Evolutionary conservation across 1,140 invertebrate species (phyloP), one percentile per base, ranked within the genome.

Genomic region (Episyrphus balteatus): DNA sequence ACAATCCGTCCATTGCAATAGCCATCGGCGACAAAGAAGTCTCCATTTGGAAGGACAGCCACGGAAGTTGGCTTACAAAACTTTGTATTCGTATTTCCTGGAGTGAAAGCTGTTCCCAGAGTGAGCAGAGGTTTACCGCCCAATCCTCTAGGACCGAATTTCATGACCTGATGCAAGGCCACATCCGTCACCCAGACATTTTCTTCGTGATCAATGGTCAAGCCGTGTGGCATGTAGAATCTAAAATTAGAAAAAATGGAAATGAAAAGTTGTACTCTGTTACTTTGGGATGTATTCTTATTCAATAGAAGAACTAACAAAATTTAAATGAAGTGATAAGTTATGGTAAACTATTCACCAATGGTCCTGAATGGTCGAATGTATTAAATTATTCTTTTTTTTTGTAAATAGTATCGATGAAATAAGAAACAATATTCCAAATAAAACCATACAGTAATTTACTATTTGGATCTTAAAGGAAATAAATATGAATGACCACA

Each of bases 1-100:
- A 97, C 73, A 21, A 98, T 80, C 51, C 93, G 75, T 3, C 83
- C 81, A 71, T 97, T 97, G 62, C 93, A 98, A 62, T 98, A 98
- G 11, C 89, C 88, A 72, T 98, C 94, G 11, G 90, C 82, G 1
- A 98, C 86, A 66, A 91, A 98, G 68, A 98, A 92, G 47, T 90
- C 82, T 0, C 89, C 92, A 56, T 80, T 82, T 7, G 74, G 68
- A 17, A 86, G 69, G 9, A 91, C 87, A 21, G 92, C 91, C 2
- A 95, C 88, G 8, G 86, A 83, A 8, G 90, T 88, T 10, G 94
- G 94, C 67, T 97, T 95, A 68, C 94, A 98, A 71, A 96, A 96
- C 58, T 87, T 86, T 5, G 60, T 66, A 39, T 81, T 72, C 55
- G 86, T 83, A 50, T 75, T 76, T 43, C 92, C 92, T 3, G 92